A percentile compares a stretch with the other conserved stretches of the same genome.
Evolutionary conservation across 2,797 vertebrate species (phyloP).

Genomic region (Lates japonicus): DNA sequence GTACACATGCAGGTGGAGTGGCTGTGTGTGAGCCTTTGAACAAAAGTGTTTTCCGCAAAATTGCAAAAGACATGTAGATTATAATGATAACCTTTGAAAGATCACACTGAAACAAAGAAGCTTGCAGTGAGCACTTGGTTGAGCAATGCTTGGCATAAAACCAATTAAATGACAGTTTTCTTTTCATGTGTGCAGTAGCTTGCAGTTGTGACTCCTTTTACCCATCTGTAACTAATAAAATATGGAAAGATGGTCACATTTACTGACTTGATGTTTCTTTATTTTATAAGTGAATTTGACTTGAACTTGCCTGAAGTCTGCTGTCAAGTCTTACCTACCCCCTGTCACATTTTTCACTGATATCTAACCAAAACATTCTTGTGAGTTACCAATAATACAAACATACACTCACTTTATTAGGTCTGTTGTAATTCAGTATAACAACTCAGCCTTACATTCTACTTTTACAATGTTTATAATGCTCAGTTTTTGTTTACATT

Average conservation of each 20-base stretch:
- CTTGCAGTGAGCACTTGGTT: not conserved
- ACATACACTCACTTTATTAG: not conserved
- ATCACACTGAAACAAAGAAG: not conserved
- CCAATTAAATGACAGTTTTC: not conserved
- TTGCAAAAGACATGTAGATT: too few species aligned
- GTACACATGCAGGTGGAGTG: too few species aligned
- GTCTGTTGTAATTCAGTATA: not conserved
- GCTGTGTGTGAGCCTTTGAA: not conserved
- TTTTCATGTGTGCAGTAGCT: not conserved
- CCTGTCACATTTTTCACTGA: not conserved
- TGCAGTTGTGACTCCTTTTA: not conserved
- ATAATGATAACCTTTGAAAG: not conserved
- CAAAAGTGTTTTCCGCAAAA: not conserved
- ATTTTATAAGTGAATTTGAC: not conserved
- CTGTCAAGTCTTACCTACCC: not conserved
- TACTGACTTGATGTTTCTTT: not conserved
- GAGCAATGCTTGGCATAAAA: not conserved
- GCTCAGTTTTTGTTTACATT: not conserved
- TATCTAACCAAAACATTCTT: not conserved
- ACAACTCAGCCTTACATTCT: not conserved
- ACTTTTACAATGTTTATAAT: not conserved
- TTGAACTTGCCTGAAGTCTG: not conserved
- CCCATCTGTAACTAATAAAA: not conserved
- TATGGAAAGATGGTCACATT: not conserved
- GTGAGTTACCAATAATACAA: not conserved